phyloP scores from a whole-genome alignment of 2,797 vertebrate genomes.

The Lacerta viridis region DNA sequence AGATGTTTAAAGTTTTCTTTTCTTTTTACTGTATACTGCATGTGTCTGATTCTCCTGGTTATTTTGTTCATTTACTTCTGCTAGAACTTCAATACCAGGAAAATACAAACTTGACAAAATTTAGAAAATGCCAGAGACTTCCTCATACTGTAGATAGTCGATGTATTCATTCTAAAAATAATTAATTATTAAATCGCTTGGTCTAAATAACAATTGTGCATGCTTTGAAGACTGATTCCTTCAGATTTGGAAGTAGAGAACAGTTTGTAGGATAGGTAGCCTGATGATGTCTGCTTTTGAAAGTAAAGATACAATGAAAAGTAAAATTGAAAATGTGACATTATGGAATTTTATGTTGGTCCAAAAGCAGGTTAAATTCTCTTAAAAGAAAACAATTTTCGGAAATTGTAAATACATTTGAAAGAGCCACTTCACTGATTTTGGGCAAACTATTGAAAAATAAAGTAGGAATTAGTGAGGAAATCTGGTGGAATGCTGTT shows the following conservation, averaged over 20 bases:
- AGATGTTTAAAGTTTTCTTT: not conserved
- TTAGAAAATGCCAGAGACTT: not conserved
- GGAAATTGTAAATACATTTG: not conserved
- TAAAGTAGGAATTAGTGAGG: not conserved
- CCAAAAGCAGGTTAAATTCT: not conserved
- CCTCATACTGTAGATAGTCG: not conserved
- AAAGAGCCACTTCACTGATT: not conserved
- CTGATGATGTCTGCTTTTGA: not conserved
- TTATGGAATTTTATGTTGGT: not conserved
- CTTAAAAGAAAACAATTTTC: constrained; percentile 2
- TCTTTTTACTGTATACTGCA: not conserved
- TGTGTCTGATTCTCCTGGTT: not conserved
- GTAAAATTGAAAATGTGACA: not conserved
- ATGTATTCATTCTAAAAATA: constrained; percentile 2
- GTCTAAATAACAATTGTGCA: not conserved
- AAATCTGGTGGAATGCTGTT: not conserved
- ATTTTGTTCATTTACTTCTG: not conserved
- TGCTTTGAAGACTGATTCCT: not conserved
- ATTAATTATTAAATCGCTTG: not conserved
- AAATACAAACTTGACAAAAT: constrained; percentile 21
- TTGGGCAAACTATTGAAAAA: not conserved
- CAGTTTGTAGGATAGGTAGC: constrained; percentile 7
- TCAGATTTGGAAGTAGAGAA: not conserved
- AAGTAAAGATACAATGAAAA: constrained; percentile 3
- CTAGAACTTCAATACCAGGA: not conserved